Evolutionary conservation across 2,888 invertebrate species (phyloP), one percentile per base, ranked within the genome.

Genomic region (Matsumyia berberina): DNA sequence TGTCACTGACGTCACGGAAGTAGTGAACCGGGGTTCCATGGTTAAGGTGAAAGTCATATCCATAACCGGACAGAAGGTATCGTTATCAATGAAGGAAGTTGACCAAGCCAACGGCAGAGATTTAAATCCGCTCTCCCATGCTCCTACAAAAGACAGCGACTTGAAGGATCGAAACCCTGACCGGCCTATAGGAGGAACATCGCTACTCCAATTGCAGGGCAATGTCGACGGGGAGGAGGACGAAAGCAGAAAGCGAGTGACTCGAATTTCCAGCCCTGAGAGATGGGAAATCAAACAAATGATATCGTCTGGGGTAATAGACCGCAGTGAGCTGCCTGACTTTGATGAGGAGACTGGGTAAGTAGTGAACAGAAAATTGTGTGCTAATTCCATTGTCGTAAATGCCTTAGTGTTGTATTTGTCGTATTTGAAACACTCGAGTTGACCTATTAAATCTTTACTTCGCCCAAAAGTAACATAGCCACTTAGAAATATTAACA

Each of bases 231-330:
- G 96, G 12, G 96, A 96, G 83, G 97, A 97, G 88, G 96, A 96
- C 88, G 95, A 95, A 87, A 95, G 95, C 35, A 93, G 96, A 19
- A 97, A 97, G 90, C 93, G 97, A 15, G 97, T 97, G 62, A 97
- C 98, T 35, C 93, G 98, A 83, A 95, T 99, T 83, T 98, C 98
- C 0, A 98, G 98, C 57, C 99, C 99, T 0, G 99, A 99, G 91
- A 94, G 96, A 64, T 99, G 99, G 99, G 99, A 99, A 92, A 96
- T 98, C 86, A 98, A 98, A 90, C 99, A 98, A 94, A 97, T 99
- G 98, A 95, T 97, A 88, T 96, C 97, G 7, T 98, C 98, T 0
- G 97, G 96, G 33, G 97, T 97, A 42, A 95, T 98, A 78, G 97
- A 97, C 90, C 96, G 97, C 89, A 97, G 97, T 87, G 99, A 99